Base-by-base conservation (phyloP, 37 sponge, comb jelly and placozoan genomes). In the Corticium candelabrum region DNA sequence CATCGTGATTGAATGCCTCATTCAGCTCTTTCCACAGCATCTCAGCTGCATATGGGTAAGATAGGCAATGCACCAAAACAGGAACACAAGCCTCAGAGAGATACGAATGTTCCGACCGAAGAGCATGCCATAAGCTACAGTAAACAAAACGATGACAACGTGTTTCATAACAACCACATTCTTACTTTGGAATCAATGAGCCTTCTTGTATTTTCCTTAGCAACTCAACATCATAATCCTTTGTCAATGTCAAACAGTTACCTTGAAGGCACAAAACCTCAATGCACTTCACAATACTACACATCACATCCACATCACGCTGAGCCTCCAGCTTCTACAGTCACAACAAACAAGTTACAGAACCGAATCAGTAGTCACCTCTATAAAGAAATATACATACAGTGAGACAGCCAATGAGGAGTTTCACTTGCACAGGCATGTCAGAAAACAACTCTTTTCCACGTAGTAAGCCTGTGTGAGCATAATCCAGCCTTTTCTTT, bases 41-140 rank as follows among this genome's bases (percentile, higher is more conserved):
- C 21, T 50, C 62, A 50, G 62, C 62, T 50, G 62, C 62, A 21
- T 50, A 50, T 50, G 62, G 62, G 62, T 50, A 50, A 21, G 62
- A 11, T 21, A 50, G 62, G 62, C 62, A 50, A 21, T 50, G 62
- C 62, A 50, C 11, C 11, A 50, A 21, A 50, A 50, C 62, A 27
- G 62, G 62, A 50, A 50, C 62, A 21, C 62, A 50, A 11, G 62
- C 62, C 21, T 50, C 62, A 21, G 62, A 11, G 62, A 50, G 62
- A 27, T 50, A 21, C 11, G 62, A 50, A 11, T 50, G 62, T 21
- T 50, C 62, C 15, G 62, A 50, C 21, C 62, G 62, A 11, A 50
- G 62, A 11, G 21, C 21, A 50, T 50, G 11, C 62, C 62, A 50
- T 21, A 50, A 50, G 21, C 62, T 50, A 50, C 15, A 27, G 21